phyloP scores from a whole-genome alignment of 2,888 invertebrate genomes.

The Cryptus armator region DNA sequence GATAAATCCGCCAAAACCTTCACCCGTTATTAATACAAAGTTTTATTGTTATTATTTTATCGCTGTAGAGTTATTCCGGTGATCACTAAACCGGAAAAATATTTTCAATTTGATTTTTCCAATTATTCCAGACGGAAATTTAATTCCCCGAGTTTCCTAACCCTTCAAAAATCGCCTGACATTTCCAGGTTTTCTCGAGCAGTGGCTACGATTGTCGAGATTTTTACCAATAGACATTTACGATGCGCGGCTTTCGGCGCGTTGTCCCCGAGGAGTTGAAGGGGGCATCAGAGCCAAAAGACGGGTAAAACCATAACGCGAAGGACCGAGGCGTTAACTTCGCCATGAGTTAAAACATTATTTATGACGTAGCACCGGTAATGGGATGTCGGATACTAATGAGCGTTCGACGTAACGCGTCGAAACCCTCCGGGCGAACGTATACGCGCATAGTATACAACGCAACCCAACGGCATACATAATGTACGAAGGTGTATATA shows the following conservation, averaged over 20 bases:
- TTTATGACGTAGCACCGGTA: conserved; percentile 80
- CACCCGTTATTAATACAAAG: too few species aligned
- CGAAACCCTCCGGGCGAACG: conserved; percentile 49
- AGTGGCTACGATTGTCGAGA: too few species aligned
- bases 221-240: background rate
- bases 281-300: conserved; percentile 64
- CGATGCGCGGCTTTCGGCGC: conserved; percentile 24
- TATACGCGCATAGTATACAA: conserved; percentile 21
- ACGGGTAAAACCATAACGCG: conserved; percentile 75
- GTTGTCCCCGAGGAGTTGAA: conserved; percentile 1
- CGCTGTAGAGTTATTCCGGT: too few species aligned
- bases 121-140: too few species aligned
- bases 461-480: conserved; percentile 9
- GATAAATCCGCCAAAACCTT: too few species aligned
- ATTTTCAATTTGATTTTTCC: too few species aligned
- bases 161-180: too few species aligned
- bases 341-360: conserved; percentile 75
- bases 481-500: conserved; percentile 5
- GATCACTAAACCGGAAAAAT: too few species aligned
- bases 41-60: too few species aligned
- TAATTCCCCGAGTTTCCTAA: too few species aligned
- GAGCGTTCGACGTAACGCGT: conserved; percentile 78
- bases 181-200: too few species aligned
- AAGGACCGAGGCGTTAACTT: conserved; percentile 42
- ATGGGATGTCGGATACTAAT: conserved; percentile 83